Percentiles rank a stretch among this genome's conserved stretches.
Evolutionary conservation across 2,888 invertebrate genomes (phyloP).

Genomic region (Trisateles emortualis): DNA sequence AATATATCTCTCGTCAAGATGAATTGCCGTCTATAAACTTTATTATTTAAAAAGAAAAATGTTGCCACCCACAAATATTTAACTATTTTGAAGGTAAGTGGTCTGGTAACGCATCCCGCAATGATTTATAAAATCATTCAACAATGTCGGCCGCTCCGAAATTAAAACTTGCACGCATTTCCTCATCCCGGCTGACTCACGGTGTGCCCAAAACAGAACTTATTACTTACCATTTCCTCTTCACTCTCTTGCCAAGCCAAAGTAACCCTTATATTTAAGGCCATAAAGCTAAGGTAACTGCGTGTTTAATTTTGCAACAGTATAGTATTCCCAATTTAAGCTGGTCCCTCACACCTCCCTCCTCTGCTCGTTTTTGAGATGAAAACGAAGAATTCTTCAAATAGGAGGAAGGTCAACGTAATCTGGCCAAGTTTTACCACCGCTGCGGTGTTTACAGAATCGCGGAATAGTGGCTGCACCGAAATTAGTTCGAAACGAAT

Average conservation of each 20-base stretch:
- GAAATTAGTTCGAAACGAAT: conserved; percentile 85
- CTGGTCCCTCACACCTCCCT: conserved; percentile 60
- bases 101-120: conserved; percentile 55
- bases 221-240: conserved; percentile 70
- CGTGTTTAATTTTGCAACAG: conserved; percentile 55
- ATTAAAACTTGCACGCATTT: conserved; percentile 85
- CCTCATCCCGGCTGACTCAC: conserved; percentile 84
- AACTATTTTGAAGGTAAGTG: no score
- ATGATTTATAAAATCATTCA: conserved; percentile 79
- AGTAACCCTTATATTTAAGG: conserved; percentile 39
- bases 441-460: conserved; percentile 83
- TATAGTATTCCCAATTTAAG: conserved; percentile 57
- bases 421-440: conserved; percentile 67
- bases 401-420: conserved; percentile 58
- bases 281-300: conserved; percentile 28
- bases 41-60: conserved; percentile 34
- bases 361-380: conserved; percentile 39
- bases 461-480: conserved; percentile 85
- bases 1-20: conserved; percentile 15
- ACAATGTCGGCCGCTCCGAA: conserved; percentile 81
- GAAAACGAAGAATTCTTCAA: conserved; percentile 47
- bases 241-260: conserved; percentile 32
- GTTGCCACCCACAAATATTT: conserved; percentile 52
- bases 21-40: conserved; percentile 24
- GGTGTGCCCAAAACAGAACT: conserved; percentile 83